A percentile compares a stretch with the other conserved stretches of the same genome.
These are phyloP conservation scores for Chiloscyllium plagiosum DNA, from an alignment of 2,113 vertebrate species.

Conservation along the genomic window DNA sequence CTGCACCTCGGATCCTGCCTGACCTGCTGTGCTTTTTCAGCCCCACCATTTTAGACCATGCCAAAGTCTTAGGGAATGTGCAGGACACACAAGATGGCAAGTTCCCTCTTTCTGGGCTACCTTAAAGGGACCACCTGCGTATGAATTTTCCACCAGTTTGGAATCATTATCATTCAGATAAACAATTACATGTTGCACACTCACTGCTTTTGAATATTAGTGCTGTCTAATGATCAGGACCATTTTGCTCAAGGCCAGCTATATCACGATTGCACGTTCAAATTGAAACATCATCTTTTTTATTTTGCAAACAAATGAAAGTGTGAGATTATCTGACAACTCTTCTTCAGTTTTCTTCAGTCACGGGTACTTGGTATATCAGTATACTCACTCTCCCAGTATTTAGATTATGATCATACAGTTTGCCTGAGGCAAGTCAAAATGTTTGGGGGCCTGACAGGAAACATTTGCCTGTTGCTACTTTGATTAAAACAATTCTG, in stretches of 20 bases:
- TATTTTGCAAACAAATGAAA: neutral
- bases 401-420: neutral
- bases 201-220: neutral
- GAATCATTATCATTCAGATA: neutral
- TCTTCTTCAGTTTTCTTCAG: neutral
- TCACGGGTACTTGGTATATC: neutral
- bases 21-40: too few species aligned
- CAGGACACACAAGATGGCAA: neutral
- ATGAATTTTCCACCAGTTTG: neutral
- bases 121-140: neutral
- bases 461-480: neutral
- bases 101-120: neutral
- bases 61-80: neutral
- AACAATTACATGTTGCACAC: neutral
- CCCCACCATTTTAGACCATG: too few species aligned
- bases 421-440: neutral
- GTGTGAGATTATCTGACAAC: neutral
- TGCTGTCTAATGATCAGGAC: neutral
- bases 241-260: neutral
- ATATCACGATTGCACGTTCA: neutral
- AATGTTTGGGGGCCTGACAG: neutral
- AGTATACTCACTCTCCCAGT: neutral
- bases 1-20: too few species aligned
- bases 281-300: neutral
- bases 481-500: neutral